These are phyloP conservation scores for Pegea sp. DNA, from an alignment of 23 tunicate genomes.

Conservation along the genomic window DNA sequence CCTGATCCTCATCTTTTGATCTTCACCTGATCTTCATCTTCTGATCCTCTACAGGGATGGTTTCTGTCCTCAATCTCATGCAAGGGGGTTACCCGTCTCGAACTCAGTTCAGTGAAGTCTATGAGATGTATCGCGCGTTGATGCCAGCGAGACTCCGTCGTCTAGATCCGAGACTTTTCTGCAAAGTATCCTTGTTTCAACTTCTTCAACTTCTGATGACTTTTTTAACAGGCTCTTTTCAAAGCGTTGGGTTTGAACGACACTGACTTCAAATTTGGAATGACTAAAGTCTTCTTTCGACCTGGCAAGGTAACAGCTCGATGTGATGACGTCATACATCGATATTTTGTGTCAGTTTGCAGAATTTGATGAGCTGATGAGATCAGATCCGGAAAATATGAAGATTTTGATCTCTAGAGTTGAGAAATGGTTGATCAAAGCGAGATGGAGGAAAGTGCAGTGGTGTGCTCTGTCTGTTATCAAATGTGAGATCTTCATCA, in stretches of 20 bases:
- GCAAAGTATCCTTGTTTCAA: constrained; percentile 22
- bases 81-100: constrained; percentile 98
- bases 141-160: constrained; percentile 77
- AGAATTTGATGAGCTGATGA: constrained; percentile 94
- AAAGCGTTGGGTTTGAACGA: constrained; percentile 87
- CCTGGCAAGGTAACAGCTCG: constrained; percentile 75
- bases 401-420: constrained; percentile 69
- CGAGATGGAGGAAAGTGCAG: constrained; percentile 85
- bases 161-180: constrained; percentile 77
- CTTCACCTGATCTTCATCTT: too few relatives aligned
- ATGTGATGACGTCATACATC: neutral
- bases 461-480: constrained; percentile 52
- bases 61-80: constrained; percentile 91
- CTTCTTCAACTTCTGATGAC: neutral
- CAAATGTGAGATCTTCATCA: constrained; percentile 37
- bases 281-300: constrained; percentile 81
- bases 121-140: constrained; percentile 73
- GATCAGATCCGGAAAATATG: constrained; percentile 76
- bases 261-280: constrained; percentile 66
- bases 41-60: constrained; percentile 41
- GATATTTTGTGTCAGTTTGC: constrained; percentile 40
- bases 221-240: constrained; percentile 65
- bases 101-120: constrained; percentile 78
- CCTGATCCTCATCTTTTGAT: too few relatives aligned
- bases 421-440: constrained; percentile 88